These are phyloP conservation scores for Gobio gobio DNA, from an alignment of 2,113 vertebrate species.

Conservation along the genomic window DNA sequence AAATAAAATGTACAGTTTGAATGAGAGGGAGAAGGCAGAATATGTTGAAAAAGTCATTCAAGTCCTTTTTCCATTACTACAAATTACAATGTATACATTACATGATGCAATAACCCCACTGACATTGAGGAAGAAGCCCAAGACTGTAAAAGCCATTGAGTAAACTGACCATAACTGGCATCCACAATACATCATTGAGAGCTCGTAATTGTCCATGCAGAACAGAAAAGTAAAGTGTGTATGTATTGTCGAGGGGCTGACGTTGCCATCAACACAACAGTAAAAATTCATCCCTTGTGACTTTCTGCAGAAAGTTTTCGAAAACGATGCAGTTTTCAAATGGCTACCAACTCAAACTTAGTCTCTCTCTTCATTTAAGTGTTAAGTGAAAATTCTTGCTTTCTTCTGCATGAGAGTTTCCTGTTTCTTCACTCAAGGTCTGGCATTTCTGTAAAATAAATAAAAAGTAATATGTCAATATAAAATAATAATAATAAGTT, in stretches of 20 bases:
- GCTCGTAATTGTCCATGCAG: conserved; percentile 75
- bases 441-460: conserved; percentile 86
- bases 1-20: conserved; percentile 71
- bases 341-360: conserved; percentile 81
- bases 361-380: conserved; percentile 73
- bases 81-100: conserved; percentile 62
- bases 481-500: background rate
- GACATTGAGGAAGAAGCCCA: conserved; percentile 50
- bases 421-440: conserved; percentile 87
- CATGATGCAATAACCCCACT: conserved; percentile 56
- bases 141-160: conserved; percentile 66
- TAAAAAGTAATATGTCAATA: background rate
- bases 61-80: conserved; percentile 54
- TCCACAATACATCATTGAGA: conserved; percentile 68
- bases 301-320: conserved; percentile 36
- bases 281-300: conserved; percentile 32
- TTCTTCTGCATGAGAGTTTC: conserved; percentile 55
- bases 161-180: conserved; percentile 69
- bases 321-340: conserved; percentile 62
- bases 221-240: conserved; percentile 74
- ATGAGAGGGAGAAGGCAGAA: conserved; percentile 64
- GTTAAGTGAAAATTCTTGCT: conserved; percentile 75
- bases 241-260: conserved; percentile 62
- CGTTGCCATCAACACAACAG: conserved; percentile 66
- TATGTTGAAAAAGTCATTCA: background rate